A percentile compares a stretch with the other conserved stretches of the same genome.
Conservation (phyloP, 2,888 invertebrate species). For the Rutpela maculata region DNA sequence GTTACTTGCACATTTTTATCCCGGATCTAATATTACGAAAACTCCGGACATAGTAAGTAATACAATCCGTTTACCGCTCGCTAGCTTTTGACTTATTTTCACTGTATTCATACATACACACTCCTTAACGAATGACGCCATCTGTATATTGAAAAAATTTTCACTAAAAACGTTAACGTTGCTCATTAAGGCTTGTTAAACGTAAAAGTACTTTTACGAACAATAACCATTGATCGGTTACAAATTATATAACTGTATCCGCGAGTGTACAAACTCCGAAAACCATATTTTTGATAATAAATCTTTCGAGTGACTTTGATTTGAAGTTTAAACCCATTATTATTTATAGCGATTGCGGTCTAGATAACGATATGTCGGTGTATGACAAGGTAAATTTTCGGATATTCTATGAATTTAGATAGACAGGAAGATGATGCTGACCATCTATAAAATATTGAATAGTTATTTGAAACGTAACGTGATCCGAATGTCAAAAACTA, state of each 20-base stretch:
- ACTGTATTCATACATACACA: no score
- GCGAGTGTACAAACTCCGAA: slow-evolving; percentile 16
- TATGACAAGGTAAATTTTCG: slow-evolving; percentile 63
- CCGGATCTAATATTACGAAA: no score
- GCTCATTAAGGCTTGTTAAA: not conserved
- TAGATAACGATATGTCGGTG: slow-evolving; percentile 33
- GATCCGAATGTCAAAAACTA: slow-evolving; percentile 70
- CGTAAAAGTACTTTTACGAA: no score
- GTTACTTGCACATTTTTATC: no score
- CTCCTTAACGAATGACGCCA: no score
- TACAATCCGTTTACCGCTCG: no score
- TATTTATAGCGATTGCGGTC: slow-evolving; percentile 50
- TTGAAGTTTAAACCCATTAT: slow-evolving; percentile 51
- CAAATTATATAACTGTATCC: not conserved
- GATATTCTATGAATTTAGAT: slow-evolving; percentile 62
- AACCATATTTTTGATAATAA: slow-evolving; percentile 52
- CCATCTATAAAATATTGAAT: slow-evolving; percentile 68
- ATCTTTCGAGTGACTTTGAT: slow-evolving; percentile 51
- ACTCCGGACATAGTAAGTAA: no score
- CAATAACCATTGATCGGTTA: not conserved
- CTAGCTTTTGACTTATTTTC: no score
- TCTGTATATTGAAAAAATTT: no score
- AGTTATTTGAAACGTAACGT: slow-evolving; percentile 68
- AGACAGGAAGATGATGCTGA: slow-evolving; percentile 60
- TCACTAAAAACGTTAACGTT: no score